phyloP scores from a whole-genome alignment of 2,113 vertebrate genomes.

The Solea senegalensis region DNA sequence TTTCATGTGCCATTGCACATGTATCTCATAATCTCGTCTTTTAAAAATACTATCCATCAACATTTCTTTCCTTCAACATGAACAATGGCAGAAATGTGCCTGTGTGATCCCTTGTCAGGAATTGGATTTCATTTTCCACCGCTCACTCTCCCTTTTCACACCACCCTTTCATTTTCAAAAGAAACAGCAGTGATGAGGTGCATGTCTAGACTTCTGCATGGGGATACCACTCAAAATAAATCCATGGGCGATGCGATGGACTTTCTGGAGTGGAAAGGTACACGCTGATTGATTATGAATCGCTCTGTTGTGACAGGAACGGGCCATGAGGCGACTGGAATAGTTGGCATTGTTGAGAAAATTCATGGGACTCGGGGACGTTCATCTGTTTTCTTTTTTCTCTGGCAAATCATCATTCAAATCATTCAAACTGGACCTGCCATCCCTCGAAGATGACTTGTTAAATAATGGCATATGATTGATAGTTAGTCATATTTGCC shows the following conservation, averaged over 20 bases:
- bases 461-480: slow-evolving; percentile 11
- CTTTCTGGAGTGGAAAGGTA: slow-evolving; percentile 52
- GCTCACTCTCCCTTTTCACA: slow-evolving; percentile 11
- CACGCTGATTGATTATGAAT: slow-evolving; percentile 18
- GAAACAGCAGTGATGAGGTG: slow-evolving; percentile 35
- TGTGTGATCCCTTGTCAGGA: slow-evolving; percentile 69
- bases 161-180: slow-evolving; percentile 42
- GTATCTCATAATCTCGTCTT: slow-evolving; percentile 34
- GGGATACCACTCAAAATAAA: slow-evolving; percentile 72
- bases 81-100: slow-evolving; percentile 73
- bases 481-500: not conserved
- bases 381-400: slow-evolving; percentile 44
- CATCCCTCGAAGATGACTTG: slow-evolving; percentile 8
- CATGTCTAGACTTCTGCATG: slow-evolving; percentile 68
- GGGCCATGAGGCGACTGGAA: slow-evolving; percentile 34
- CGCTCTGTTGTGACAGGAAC: slow-evolving; percentile 19
- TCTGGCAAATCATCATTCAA: slow-evolving; percentile 41
- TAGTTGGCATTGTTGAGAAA: slow-evolving; percentile 49
- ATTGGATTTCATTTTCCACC: slow-evolving; percentile 51
- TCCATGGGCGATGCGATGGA: slow-evolving; percentile 48
- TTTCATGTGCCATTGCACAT: slow-evolving; percentile 18
- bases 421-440: slow-evolving; percentile 34
- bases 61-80: slow-evolving; percentile 48
- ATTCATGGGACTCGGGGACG: slow-evolving; percentile 37
- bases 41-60: slow-evolving; percentile 56